Conservation (phyloP, 2,113 vertebrate species). For the Chauna torquata region DNA sequence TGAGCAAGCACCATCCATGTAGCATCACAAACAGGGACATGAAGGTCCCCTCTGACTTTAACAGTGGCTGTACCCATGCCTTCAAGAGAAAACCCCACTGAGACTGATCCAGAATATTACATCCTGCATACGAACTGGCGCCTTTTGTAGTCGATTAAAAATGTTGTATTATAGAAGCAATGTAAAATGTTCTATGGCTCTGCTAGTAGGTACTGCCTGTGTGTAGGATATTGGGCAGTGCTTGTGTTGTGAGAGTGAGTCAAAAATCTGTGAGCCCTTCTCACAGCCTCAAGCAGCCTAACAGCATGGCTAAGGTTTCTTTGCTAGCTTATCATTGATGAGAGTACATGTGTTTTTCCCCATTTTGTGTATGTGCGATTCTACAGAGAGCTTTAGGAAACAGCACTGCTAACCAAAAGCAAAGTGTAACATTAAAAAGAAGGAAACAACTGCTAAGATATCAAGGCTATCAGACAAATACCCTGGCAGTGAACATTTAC, state of each 20-base stretch:
- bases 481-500: neutral
- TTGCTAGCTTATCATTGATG: neutral
- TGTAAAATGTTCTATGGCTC: neutral
- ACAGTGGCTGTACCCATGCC: neutral
- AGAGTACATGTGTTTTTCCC: neutral
- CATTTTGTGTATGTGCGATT: neutral
- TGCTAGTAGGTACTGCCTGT: neutral
- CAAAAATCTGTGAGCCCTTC: neutral
- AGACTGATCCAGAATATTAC: neutral
- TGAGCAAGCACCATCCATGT: neutral
- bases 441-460: neutral
- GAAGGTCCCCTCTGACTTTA: neutral
- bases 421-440: neutral
- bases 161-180: neutral
- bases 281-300: neutral
- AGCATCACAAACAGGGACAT: neutral
- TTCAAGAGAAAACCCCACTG: neutral
- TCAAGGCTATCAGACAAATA: neutral
- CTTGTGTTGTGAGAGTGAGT: neutral
- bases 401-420: neutral
- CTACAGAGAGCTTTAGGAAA: neutral
- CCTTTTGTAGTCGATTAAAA: neutral
- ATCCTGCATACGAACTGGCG: neutral
- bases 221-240: neutral
- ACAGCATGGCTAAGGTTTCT: neutral